Percentiles rank a stretch among this genome's conserved stretches.
Evolutionary conservation across 2,113 vertebrate genomes (phyloP).

Genomic region (Phylloscopus trochilus): DNA sequence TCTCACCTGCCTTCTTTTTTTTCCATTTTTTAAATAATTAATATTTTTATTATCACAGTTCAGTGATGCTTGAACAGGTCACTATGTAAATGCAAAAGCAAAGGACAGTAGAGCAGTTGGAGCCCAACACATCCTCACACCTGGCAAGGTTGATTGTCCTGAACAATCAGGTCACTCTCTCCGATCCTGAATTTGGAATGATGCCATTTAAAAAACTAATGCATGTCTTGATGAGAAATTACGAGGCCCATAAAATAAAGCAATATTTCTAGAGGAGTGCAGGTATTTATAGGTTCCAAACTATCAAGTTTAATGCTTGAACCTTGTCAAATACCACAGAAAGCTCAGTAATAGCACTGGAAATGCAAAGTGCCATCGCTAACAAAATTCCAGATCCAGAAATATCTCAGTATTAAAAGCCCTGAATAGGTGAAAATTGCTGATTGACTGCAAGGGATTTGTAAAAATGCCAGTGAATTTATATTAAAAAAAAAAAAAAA

Average conservation of each 20-base stretch:
- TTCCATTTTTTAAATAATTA: not conserved
- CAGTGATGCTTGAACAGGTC: not conserved
- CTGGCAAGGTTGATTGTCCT: not conserved
- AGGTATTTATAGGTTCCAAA: slow-evolving; percentile 8
- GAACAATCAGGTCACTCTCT: not conserved
- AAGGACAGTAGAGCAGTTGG: not conserved
- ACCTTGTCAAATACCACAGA: slow-evolving; percentile 6
- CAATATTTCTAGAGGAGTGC: not conserved
- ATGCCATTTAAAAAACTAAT: not conserved
- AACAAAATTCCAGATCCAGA: slow-evolving; percentile 35
- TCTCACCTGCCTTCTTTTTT: not conserved
- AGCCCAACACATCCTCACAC: not conserved
- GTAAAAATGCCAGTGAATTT: not conserved
- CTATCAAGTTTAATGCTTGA: not conserved
- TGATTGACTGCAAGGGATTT: not conserved
- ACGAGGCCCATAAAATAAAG: not conserved
- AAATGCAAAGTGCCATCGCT: not conserved
- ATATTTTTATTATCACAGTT: not conserved
- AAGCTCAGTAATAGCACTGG: not conserved
- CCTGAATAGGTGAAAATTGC: slow-evolving; percentile 10
- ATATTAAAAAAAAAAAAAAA: not conserved
- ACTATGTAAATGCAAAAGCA: not conserved
- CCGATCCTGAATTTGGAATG: not conserved
- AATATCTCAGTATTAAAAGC: slow-evolving; percentile 39
- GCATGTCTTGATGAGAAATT: not conserved